These are phyloP conservation scores for Drosophila pseudoananassae DNA, from an alignment of 1,140 invertebrate species.

Conservation along the genomic window DNA sequence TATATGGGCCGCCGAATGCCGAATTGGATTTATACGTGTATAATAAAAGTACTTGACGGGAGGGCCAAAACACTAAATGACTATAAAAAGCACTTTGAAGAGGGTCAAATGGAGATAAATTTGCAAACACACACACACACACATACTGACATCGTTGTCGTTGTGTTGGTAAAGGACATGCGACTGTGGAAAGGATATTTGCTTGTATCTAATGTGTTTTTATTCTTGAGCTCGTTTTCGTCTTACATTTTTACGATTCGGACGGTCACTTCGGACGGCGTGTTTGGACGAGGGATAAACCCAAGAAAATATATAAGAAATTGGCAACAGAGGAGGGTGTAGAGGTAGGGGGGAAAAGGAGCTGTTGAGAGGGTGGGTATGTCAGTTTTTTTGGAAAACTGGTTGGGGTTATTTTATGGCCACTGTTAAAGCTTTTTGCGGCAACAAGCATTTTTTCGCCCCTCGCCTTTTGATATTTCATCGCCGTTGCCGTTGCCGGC, in stretches of 20 bases:
- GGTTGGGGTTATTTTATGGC: slow-evolving; percentile 67
- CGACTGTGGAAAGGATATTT: slow-evolving; percentile 74
- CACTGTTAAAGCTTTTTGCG: slow-evolving; percentile 63
- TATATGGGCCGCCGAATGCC: slow-evolving; percentile 60
- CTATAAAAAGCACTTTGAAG: slow-evolving; percentile 84
- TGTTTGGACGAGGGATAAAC: slow-evolving; percentile 63
- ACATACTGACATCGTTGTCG: slow-evolving; percentile 5
- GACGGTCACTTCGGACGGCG: slow-evolving; percentile 63
- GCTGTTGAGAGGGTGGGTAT: slow-evolving; percentile 50
- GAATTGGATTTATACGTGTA: slow-evolving; percentile 83
- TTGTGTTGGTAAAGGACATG: slow-evolving; percentile 54
- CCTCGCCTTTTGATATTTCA: slow-evolving; percentile 57
- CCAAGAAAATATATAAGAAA: slow-evolving; percentile 6
- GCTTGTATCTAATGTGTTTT: slow-evolving; percentile 83
- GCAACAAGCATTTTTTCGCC: slow-evolving; percentile 51
- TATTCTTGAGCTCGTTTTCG: slow-evolving; percentile 80
- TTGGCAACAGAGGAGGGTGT: not conserved
- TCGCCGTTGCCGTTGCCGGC: slow-evolving; percentile 8
- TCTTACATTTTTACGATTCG: slow-evolving; percentile 81
- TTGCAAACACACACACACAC: slow-evolving; percentile 52
- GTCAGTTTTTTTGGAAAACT: slow-evolving; percentile 38
- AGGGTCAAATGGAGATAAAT: slow-evolving; percentile 84
- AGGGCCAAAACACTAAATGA: slow-evolving; percentile 83
- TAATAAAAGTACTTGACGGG: slow-evolving; percentile 83
- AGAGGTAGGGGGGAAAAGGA: no score